A percentile compares a stretch with the other conserved stretches of the same genome.
Conservation (phyloP, 2,113 vertebrate species). For the Callospermophilus lateralis region DNA sequence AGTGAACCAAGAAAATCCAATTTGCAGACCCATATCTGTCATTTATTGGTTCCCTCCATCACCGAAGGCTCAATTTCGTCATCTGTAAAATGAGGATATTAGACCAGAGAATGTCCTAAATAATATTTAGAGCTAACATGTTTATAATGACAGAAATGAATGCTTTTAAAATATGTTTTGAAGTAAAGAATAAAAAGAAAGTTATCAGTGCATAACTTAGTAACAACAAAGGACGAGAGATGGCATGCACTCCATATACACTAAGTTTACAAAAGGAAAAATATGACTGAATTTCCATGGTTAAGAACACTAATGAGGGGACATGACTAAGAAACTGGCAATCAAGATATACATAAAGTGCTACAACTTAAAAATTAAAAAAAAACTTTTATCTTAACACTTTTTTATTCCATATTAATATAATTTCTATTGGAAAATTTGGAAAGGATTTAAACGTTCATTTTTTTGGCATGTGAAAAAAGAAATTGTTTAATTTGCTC, state of each 20-base stretch:
- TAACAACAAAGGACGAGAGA: not conserved
- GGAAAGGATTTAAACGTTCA: not conserved
- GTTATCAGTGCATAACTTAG: constrained; percentile 15
- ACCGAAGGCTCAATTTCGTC: not conserved
- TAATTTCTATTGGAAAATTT: not conserved
- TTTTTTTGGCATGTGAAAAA: not conserved
- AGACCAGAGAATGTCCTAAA: not conserved
- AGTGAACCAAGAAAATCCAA: not conserved
- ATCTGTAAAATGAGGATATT: constrained; percentile 7
- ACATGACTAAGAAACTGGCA: not conserved
- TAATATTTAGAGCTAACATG: not conserved
- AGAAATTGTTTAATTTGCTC: not conserved
- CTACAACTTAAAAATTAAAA: not conserved
- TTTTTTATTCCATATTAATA: not conserved
- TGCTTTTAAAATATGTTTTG: constrained; percentile 7
- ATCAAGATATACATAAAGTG: not conserved
- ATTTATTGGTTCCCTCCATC: not conserved
- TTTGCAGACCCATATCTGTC: not conserved
- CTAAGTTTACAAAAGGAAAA: not conserved
- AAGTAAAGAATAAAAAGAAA: not conserved
- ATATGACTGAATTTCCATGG: not conserved
- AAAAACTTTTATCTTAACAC: not conserved
- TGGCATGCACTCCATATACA: not conserved
- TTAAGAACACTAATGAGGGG: not conserved
- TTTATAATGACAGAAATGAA: not conserved